Base-by-base conservation (phyloP, 2,888 invertebrate species). In the Penaeus monodon region DNA sequence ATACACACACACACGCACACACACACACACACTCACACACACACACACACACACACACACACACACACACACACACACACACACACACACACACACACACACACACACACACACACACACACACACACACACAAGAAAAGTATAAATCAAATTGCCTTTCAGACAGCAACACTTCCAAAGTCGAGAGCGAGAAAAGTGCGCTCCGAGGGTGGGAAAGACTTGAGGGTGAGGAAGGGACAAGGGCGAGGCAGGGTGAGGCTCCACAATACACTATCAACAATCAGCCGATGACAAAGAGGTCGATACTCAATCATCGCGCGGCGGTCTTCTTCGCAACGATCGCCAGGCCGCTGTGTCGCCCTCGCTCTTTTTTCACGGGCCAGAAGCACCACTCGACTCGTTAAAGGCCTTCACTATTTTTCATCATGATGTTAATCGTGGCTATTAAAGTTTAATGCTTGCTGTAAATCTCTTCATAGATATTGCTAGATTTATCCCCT, bases 151-250 rank as follows among this genome's bases (percentile, higher is more conserved):
- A 57, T 57, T 4, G 17, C 14, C 57, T 20, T 57, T 17, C 57
- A 20, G 17, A 57, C 17, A 57, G 57, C 57, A 57, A 57, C 14
- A 20, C 57, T 49, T 6, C 49, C 57, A 3, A 29, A 8, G 20
- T 57, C 14, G 38, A 24, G 38, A 73, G 24, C 33, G 24, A 73
- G 12, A 73, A 22, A 2, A 33, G 12, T 27, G 17, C 27, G 38
- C 27, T n/a, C 38, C 73, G 12, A 29, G 73, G 73, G 38, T 73
- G 57, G 57, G 57, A 57, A 57, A 57, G 57, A 20, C 57, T 57
- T 49, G 49, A 77, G 57, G 49, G 81, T 66, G 66, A 29, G 81
- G 68, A 44, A 66, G 79, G 65, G 79, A 63, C 57, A 49, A 49
- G 33, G 57, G 79, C 20, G 27, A 63, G 79, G 64, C n/a, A 33